Base-by-base conservation (phyloP, 2,888 invertebrate genomes). In the Lapara coniferarum region DNA sequence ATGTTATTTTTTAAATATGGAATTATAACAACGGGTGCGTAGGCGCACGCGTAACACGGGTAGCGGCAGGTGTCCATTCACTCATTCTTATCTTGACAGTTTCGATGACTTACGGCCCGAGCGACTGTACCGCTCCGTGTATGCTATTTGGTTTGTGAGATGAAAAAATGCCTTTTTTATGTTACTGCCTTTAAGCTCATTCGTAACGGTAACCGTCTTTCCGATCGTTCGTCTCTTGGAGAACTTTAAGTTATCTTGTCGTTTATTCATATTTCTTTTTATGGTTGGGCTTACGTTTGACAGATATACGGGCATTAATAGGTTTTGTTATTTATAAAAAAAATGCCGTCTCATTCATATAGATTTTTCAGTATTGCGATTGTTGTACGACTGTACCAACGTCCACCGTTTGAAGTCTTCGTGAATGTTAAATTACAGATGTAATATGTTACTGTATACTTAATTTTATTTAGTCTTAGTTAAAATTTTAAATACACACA, bases 81-180 rank as follows among this genome's bases (percentile, higher is more conserved):
- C 83, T 92, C 91, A 90, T 90, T 92, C 91, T 93, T 92, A 93
- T 93, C 93, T 92, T 90, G 93, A 92, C 93, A 93, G 91, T 86
- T 89, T 87, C 89, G 91, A 93, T 93, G 93, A 93, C 89, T 92
- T 92, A 93, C 91, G 91, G 83, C 81, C 84, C 80, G 82, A 81
- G 84, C 73, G 82, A 79, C 77, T 81, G 81, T 80, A 83, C 85
- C 85, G 84, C 83, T 78, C 85, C 86, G 88, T 89, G 89, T 91
- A 86, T 91, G 86, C 88, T 89, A 88, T 92, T 91, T 88, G 86
- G 84, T 87, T 84, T 73, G 63, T 46, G 19, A 49, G 63, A 10
- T 55, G 46, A 74, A 84, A 87, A 88, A 87, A 86, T 80, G 78
- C 74, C 72, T 78, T 84, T 88, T 91, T 89, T 89, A 87, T 88